These are phyloP conservation scores for Xestia rhomboidea DNA, from an alignment of 2,888 invertebrate genomes.

Conservation along the genomic window DNA sequence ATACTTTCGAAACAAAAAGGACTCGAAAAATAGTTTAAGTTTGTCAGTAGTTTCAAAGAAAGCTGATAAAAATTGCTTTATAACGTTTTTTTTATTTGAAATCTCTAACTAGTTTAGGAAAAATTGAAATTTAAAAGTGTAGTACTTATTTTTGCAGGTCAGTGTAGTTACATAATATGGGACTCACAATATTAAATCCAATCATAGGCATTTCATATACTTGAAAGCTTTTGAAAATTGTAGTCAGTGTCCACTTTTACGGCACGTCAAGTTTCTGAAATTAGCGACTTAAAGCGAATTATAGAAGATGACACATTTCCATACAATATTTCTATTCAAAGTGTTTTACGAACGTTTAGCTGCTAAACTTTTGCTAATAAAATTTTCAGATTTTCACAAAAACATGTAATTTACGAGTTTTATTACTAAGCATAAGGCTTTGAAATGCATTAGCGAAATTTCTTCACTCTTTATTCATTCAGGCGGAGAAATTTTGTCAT, in stretches of 20 bases:
- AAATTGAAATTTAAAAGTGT: no score
- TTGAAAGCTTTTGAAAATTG: slow-evolving; percentile 12
- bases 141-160: no score
- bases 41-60: no score
- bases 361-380: slow-evolving; percentile 37
- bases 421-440: neutral
- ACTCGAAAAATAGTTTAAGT: no score
- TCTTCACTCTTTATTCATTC: neutral
- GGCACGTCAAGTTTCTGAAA: slow-evolving; percentile 24
- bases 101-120: no score
- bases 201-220: neutral
- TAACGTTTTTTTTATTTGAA: no score
- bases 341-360: slow-evolving; percentile 46
- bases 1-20: no score
- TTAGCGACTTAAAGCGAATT: slow-evolving; percentile 22
- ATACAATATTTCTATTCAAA: slow-evolving; percentile 38
- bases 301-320: slow-evolving; percentile 34
- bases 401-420: slow-evolving; percentile 10
- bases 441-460: slow-evolving; percentile 9
- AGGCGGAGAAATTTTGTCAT: neutral
- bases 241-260: slow-evolving; percentile 14
- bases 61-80: no score
- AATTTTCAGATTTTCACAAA: slow-evolving; percentile 22
- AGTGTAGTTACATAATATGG: neutral
- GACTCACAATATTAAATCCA: neutral